These are phyloP conservation scores for Troides aeacus DNA, from an alignment of 2,888 invertebrate genomes.

Conservation along the genomic window DNA sequence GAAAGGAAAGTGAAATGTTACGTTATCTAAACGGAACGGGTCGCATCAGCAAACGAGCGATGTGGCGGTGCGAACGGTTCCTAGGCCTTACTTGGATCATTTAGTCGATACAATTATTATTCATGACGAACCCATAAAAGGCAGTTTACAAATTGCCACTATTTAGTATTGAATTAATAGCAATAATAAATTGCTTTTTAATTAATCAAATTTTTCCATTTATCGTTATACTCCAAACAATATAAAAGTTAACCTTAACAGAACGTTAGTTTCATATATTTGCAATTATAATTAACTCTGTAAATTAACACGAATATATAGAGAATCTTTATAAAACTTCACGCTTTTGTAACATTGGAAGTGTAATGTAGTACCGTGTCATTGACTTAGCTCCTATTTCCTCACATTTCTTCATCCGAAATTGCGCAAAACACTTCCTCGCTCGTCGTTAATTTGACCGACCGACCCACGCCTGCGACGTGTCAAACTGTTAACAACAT, in stretches of 20 bases:
- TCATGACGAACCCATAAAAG: neutral
- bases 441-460: constrained; percentile 35
- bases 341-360: neutral
- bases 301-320: neutral
- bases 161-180: constrained; percentile 1
- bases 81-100: constrained; percentile 9
- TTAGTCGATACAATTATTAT: neutral
- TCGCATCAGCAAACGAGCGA: constrained; percentile 40
- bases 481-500: constrained; percentile 73
- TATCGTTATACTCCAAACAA: neutral
- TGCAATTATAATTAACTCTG: neutral
- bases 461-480: constrained; percentile 69
- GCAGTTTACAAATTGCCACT: neutral
- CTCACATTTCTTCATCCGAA: constrained; percentile 37
- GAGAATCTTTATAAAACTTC: neutral
- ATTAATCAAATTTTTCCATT: neutral
- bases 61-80: constrained; percentile 30
- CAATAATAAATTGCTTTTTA: neutral
- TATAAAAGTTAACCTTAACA: neutral
- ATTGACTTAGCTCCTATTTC: constrained; percentile 50
- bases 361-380: neutral
- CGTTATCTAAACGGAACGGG: constrained; percentile 60
- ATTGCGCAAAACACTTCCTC: constrained; percentile 49
- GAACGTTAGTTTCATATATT: neutral
- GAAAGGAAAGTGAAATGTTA: constrained; percentile 76